Evolutionary conservation across 2,888 invertebrate species (phyloP).

Genomic region (Leptinotarsa rubiginosa): DNA sequence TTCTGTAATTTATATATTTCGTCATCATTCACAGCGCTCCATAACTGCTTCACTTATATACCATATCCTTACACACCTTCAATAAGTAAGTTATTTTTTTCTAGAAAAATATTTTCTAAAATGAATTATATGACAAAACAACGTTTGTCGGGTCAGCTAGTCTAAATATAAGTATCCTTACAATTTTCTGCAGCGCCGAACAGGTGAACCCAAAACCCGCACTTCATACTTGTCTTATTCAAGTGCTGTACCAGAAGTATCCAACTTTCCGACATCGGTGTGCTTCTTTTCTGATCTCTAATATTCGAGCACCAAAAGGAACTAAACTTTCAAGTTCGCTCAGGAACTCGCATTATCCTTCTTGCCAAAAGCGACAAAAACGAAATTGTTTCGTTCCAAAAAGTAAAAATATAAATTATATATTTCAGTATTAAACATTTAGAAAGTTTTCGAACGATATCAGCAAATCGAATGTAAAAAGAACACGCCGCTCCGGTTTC

Average conservation of each 20-base stretch:
- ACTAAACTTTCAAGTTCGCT: constrained; percentile 17
- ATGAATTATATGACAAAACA: too few relatives aligned
- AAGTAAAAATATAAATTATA: constrained; percentile 32
- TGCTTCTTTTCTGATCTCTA: constrained; percentile 1
- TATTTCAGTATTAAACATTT: constrained; percentile 26
- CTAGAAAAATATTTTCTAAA: too few relatives aligned
- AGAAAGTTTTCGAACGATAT: constrained; percentile 27
- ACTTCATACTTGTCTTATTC: background rate
- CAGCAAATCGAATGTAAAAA: constrained; percentile 5
- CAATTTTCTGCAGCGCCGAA: background rate
- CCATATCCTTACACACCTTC: too few relatives aligned
- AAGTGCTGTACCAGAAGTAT: background rate
- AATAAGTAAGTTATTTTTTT: too few relatives aligned
- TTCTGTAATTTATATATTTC: too few relatives aligned
- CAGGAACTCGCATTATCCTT: constrained; percentile 5
- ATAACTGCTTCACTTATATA: too few relatives aligned
- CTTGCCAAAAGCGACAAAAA: constrained; percentile 25
- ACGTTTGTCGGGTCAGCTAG: too few relatives aligned
- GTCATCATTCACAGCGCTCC: too few relatives aligned
- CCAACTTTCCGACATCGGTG: background rate
- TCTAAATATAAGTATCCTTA: background rate
- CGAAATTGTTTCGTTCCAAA: constrained; percentile 28
- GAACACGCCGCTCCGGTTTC: background rate
- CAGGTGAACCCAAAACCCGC: background rate
- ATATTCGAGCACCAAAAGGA: background rate